Evolutionary conservation across 2,888 invertebrate species (phyloP).

Genomic region (Meliscaeva auricollis): DNA sequence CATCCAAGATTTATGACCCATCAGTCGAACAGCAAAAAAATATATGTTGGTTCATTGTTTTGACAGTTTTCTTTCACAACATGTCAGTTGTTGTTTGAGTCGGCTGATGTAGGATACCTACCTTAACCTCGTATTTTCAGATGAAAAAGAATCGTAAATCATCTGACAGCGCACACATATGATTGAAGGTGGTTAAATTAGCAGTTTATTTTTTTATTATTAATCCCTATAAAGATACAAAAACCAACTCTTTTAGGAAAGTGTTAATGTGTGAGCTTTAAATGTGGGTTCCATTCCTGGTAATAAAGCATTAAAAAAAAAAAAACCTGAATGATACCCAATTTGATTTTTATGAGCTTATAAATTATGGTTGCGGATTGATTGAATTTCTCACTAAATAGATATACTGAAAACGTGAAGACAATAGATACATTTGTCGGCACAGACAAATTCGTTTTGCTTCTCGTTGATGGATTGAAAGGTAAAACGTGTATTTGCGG

Average conservation of each 20-base stretch:
- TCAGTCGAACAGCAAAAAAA: slow-evolving; percentile 60
- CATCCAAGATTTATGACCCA: slow-evolving; percentile 53
- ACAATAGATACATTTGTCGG: slow-evolving; percentile 45
- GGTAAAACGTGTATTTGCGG: neutral
- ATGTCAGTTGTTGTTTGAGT: slow-evolving; percentile 18
- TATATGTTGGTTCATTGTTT: slow-evolving; percentile 58
- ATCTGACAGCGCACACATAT: slow-evolving; percentile 32
- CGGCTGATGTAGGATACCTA: slow-evolving; percentile 42
- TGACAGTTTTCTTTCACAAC: slow-evolving; percentile 53
- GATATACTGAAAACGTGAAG: neutral
- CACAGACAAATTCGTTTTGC: slow-evolving; percentile 43
- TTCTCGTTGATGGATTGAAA: neutral
- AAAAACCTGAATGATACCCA: neutral
- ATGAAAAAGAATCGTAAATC: slow-evolving; percentile 57
- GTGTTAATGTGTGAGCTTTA: slow-evolving; percentile 47
- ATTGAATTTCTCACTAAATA: slow-evolving; percentile 45
- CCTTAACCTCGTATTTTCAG: neutral
- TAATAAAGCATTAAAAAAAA: slow-evolving; percentile 46
- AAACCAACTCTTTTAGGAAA: neutral
- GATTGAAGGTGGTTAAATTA: slow-evolving; percentile 53
- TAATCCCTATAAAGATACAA: slow-evolving; percentile 20
- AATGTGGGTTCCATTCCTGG: slow-evolving; percentile 45
- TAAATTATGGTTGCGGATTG: slow-evolving; percentile 41
- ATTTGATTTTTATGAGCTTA: slow-evolving; percentile 24
- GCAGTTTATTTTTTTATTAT: slow-evolving; percentile 20